Evolutionary conservation across 2,797 vertebrate species (phyloP), one percentile per base, ranked within the genome.

Genomic region (Danio kyathit): DNA sequence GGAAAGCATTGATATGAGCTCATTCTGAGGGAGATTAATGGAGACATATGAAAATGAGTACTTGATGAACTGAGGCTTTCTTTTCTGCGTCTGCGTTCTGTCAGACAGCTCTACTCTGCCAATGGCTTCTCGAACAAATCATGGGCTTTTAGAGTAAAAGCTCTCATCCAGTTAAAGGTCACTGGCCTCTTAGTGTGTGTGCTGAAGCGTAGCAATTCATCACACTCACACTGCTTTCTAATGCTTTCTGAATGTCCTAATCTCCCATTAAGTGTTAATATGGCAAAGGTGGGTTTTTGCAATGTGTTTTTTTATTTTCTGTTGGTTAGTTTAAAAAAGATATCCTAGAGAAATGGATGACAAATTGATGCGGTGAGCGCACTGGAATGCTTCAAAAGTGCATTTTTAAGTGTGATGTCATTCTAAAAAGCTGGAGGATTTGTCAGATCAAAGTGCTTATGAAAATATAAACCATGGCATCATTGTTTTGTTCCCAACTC

Each of bases 121-220:
- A 72, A 10, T 17, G 14, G 67, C 57, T 64, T 48, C 59, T 72
- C 41, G 61, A 72, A 79, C 77, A 77, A 72, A 56, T 79, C 48
- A 43, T 54, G 29, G 48, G 77, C 77, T 72, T 79, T 79, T 76
- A 76, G 64, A 85, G 72, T 66, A 76, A 51, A 79, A 71, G 72
- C 81, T 85, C 70, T 81, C 64, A 75, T 79, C 72, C 74, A 75
- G 64, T 63, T 43, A 85, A 85, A 83, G 79, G 73, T 59, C 81
- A 81, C 61, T 83, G 74, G 78, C 78, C 81, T 83, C 75, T 79
- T 73, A 75, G 73, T 71, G 49, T 10, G 56, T 10, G 5, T 80
- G 74, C 60, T 79, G 82, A 71, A 65, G 82, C 76, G 72, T 81
- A 75, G 82, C 70, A 66, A 71, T 83, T 81, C 80, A 75, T 86